Conservation (phyloP, 35 echinoderm and acorn worm species). For the Anneissia japonica region DNA sequence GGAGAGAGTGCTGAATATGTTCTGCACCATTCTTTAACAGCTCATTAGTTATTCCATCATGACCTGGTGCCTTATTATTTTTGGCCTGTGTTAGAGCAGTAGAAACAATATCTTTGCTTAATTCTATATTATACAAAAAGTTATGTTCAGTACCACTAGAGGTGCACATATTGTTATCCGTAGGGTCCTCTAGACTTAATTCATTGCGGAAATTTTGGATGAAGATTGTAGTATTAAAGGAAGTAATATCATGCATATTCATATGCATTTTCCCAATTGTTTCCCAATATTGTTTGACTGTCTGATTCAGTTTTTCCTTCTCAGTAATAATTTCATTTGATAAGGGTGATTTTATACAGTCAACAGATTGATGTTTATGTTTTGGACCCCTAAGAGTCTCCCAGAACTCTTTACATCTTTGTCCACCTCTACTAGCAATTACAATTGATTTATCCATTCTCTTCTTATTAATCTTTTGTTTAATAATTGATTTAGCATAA, state of each 20-base stretch:
- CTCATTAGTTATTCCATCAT: background rate
- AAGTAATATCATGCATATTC: background rate
- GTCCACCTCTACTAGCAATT: background rate
- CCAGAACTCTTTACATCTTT: background rate
- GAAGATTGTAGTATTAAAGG: background rate
- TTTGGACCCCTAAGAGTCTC: background rate
- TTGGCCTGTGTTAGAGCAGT: background rate
- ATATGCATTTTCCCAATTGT: background rate
- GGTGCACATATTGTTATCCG: background rate
- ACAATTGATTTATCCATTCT: background rate
- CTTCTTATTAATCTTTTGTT: background rate
- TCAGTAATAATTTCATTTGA: background rate
- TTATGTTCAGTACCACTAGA: background rate
- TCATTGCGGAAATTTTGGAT: background rate
- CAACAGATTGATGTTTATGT: background rate
- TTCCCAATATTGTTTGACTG: background rate
- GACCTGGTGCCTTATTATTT: constrained; percentile 11
- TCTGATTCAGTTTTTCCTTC: background rate
- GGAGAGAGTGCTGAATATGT: background rate
- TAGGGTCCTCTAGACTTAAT: background rate
- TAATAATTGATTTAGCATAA: background rate
- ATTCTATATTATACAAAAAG: background rate
- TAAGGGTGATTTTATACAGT: background rate
- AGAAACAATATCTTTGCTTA: background rate
- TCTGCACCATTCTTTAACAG: background rate